Conservation (phyloP, 2,888 invertebrate species). For the Resseliella maxima region DNA sequence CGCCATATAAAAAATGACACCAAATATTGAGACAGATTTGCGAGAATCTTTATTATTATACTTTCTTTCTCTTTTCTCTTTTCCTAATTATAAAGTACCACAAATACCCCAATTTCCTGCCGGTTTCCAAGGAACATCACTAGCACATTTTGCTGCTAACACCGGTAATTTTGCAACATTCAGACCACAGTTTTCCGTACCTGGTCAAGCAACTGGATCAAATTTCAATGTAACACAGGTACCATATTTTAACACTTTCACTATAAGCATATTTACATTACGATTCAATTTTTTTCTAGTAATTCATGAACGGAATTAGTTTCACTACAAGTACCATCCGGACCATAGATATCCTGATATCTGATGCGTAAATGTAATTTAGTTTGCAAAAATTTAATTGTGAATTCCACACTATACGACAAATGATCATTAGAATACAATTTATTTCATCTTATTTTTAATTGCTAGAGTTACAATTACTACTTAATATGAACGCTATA, state of each 20-base stretch:
- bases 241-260: background rate
- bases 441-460: too few species aligned
- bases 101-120: conserved; percentile 86
- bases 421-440: background rate
- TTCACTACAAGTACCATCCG: too few species aligned
- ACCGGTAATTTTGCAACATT: conserved; percentile 90
- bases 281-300: background rate
- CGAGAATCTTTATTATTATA: background rate
- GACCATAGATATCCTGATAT: background rate
- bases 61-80: background rate
- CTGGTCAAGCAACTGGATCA: conserved; percentile 60
- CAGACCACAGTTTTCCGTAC: conserved; percentile 81
- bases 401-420: conserved; percentile 5
- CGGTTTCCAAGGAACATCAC: conserved; percentile 80
- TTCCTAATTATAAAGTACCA: conserved; percentile 70
- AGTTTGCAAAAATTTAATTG: background rate
- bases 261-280: background rate
- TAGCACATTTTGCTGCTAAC: conserved; percentile 80
- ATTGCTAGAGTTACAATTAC: too few species aligned
- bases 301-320: background rate
- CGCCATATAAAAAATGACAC: too few species aligned
- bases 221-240: conserved; percentile 43
- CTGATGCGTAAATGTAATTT: background rate
- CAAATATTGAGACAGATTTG: too few species aligned
- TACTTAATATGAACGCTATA: too few species aligned